phyloP scores from a whole-genome alignment of 2,113 vertebrate species.

The Malaclemys terrapin region DNA sequence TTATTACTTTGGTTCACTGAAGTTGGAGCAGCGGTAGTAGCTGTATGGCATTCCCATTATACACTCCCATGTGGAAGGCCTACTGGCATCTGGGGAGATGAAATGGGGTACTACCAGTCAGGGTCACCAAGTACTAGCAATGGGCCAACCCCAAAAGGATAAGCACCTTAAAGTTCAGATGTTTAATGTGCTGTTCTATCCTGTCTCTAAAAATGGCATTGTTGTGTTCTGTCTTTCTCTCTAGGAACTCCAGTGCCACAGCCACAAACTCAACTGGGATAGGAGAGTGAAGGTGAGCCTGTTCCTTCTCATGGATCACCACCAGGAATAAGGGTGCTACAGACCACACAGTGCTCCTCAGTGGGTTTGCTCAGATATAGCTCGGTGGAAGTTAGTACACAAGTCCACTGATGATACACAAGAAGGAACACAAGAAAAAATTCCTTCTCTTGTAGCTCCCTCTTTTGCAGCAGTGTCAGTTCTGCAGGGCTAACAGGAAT shows the following conservation, averaged over 20 bases:
- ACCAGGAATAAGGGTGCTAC: neutral
- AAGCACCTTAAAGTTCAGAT: neutral
- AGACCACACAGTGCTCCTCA: neutral
- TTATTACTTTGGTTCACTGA: neutral
- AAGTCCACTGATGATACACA: neutral
- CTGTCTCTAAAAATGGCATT: neutral
- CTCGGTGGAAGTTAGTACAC: neutral
- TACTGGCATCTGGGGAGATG: neutral
- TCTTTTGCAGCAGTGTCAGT: neutral
- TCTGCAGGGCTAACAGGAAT: neutral
- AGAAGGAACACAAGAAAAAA: neutral
- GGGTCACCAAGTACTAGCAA: neutral
- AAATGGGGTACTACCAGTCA: neutral
- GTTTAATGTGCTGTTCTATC: neutral
- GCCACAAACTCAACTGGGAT: neutral
- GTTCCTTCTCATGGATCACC: neutral
- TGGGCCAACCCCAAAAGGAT: neutral
- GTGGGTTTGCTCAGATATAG: neutral
- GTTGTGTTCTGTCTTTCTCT: neutral
- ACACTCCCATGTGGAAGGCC: neutral
- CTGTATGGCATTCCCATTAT: neutral
- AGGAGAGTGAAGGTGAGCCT: neutral
- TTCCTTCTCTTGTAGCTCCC: neutral
- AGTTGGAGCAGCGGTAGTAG: neutral
- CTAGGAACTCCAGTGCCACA: neutral